Conservation (phyloP, 2,797 vertebrate genomes). For the Coreius guichenoti region DNA sequence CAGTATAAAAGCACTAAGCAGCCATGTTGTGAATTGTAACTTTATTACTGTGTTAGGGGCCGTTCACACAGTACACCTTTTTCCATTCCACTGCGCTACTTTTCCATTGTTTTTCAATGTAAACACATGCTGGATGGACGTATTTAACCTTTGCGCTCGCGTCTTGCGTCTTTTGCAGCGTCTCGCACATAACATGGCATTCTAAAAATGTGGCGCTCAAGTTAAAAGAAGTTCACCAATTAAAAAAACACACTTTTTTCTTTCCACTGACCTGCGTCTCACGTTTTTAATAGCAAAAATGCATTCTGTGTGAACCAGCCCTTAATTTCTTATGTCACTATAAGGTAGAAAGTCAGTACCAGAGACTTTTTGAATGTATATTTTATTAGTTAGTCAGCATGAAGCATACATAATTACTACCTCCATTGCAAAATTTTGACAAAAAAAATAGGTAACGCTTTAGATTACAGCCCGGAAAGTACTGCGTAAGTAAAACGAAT, state of each 20-base stretch:
- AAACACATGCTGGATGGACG: background rate
- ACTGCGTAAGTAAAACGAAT: too few relatives aligned
- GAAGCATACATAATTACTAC: conserved; percentile 27
- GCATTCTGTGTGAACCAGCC: too few relatives aligned
- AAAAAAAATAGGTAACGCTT: background rate
- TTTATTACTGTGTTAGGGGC: background rate
- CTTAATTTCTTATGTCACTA: background rate
- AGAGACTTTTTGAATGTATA: background rate
- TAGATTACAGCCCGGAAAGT: too few relatives aligned
- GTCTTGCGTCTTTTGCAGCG: too few relatives aligned
- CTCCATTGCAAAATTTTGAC: too few relatives aligned
- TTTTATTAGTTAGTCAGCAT: conserved; percentile 22
- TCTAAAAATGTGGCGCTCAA: too few relatives aligned
- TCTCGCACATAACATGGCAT: too few relatives aligned
- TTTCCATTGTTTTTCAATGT: background rate
- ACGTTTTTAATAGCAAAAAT: too few relatives aligned
- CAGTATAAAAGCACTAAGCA: conserved; percentile 23
- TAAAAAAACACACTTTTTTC: too few relatives aligned
- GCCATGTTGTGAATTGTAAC: conserved; percentile 30
- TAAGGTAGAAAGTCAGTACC: background rate
- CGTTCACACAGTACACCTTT: background rate
- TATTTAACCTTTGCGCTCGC: background rate
- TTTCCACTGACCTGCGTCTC: too few relatives aligned
- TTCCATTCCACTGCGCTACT: background rate
- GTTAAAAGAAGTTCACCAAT: too few relatives aligned